These are phyloP conservation scores for Clunio marinus DNA, from an alignment of 2,888 invertebrate genomes.

Conservation along the genomic window DNA sequence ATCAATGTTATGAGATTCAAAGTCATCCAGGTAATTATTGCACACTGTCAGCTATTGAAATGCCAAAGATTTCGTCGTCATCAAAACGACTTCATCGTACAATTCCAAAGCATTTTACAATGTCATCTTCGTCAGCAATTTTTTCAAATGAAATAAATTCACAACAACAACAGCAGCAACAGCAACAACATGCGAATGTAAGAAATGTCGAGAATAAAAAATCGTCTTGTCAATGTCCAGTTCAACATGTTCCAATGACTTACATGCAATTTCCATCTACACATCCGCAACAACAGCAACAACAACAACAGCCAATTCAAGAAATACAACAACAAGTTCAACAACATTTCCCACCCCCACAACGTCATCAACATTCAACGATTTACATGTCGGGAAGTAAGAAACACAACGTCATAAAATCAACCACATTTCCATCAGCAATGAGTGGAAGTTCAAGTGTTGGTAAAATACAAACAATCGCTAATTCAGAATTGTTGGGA, in stretches of 20 bases:
- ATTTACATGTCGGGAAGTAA: slow-evolving; percentile 40
- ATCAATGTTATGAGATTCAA: slow-evolving; percentile 35
- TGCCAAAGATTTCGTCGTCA: slow-evolving; percentile 48
- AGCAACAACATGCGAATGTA: slow-evolving; percentile 39
- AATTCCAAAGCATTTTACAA: slow-evolving; percentile 51
- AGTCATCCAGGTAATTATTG: slow-evolving; percentile 33
- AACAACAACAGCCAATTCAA: slow-evolving; percentile 41
- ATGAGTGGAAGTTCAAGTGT: slow-evolving; percentile 6
- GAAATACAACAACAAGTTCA: slow-evolving; percentile 44
- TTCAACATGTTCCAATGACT: slow-evolving; percentile 52
- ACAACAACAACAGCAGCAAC: slow-evolving; percentile 39
- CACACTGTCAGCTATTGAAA: slow-evolving; percentile 40
- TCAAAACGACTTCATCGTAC: slow-evolving; percentile 51
- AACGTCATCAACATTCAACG: slow-evolving; percentile 41
- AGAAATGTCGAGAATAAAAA: slow-evolving; percentile 45
- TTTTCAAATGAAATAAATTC: background rate
- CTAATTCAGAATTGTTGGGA: slow-evolving; percentile 22
- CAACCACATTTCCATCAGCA: slow-evolving; percentile 29
- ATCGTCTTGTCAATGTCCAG: slow-evolving; percentile 51
- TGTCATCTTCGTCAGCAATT: slow-evolving; percentile 24
- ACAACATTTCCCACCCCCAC: slow-evolving; percentile 44
- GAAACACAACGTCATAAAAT: slow-evolving; percentile 41
- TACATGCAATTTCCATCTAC: slow-evolving; percentile 49
- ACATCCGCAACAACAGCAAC: slow-evolving; percentile 45
- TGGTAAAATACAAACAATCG: slow-evolving; percentile 34